Evolutionary conservation across 2,888 invertebrate genomes (phyloP), one percentile per base, ranked within the genome.

Genomic region (Mythimna lalbum): DNA sequence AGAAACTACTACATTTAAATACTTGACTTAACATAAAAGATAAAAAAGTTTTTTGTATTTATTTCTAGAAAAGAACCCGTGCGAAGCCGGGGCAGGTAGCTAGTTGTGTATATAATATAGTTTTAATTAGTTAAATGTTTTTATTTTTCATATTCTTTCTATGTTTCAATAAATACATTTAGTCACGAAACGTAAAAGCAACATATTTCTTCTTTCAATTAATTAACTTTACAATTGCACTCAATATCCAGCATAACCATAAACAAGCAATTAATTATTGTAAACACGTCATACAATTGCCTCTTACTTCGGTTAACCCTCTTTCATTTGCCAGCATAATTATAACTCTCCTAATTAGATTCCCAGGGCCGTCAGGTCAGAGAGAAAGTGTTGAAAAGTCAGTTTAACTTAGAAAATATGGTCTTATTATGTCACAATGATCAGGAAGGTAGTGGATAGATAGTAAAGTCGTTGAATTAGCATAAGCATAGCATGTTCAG

Each of bases 301-400:
- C 62, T 53, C 49, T 73, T 47, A 62, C 64, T 73, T 27, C 33
- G 57, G 31, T 21, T 12, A 47, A 53, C 65, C 63, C 27, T 65
- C 47, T 19, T 55, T 47, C 21, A 31, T 39, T 65, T 27, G 57
- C 57, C 47, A 53, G 61, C 66, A 31, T 67, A 76, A 52, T 66
- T 66, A 75, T 61, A 21, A 59, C 33, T 39, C 36, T 31, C 53
- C 59, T 55, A 60, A 73, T 70, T 65, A 63, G 33, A 55, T 80
- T 80, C 81, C 73, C 80, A 80, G 55, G 81, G 69, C 66, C 66
- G 50, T 33, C 23, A 67, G 81, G 69, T 80, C 53, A 68, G 1
- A 53, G 77, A 36, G 73, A 80, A 81, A 81, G 81, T 81, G 27
- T 61, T 39, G 61, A 76, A 78, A 76, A 64, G 33, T 52, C n/a